Base-by-base conservation (phyloP, 1,140 invertebrate genomes). In the Subanguina moxae region DNA sequence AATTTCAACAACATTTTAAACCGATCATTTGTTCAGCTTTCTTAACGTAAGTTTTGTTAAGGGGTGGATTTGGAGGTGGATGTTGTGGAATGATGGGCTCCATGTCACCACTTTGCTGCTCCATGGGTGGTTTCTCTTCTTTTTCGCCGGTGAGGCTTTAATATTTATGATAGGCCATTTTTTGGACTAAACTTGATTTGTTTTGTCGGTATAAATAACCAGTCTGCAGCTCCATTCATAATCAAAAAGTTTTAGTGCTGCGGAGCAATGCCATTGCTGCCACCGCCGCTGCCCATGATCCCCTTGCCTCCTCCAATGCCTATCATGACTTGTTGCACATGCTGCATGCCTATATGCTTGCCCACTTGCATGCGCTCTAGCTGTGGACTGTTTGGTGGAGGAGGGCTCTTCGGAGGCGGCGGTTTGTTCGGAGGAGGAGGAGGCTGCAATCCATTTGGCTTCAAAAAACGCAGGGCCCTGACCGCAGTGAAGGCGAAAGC, bases 201-300 rank as follows among this genome's bases (percentile, higher is more conserved):
- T n/a, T n/a, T n/a, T n/a, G n/a, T n/a, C n/a, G n/a, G n/a, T n/a
- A n/a, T n/a, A n/a, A n/a, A n/a, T n/a, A n/a, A n/a, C n/a, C n/a
- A n/a, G n/a, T n/a, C n/a, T n/a, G n/a, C n/a, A n/a, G n/a, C n/a
- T n/a, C n/a, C n/a, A n/a, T n/a, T n/a, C n/a, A n/a, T n/a, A n/a
- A n/a, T n/a, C n/a, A n/a, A n/a, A n/a, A n/a, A n/a, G n/a, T 64
- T 64, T 59, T 56, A 67, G 65, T 67, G 65, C 27, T 67, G 65
- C 57, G 65, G 45, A 32, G 45, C 42, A 11, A 19, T 68, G 43
- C 48, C 64, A 21, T 19, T 69, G 23, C 15, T 69, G 15, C 27
- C 64, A 11, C 67, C 67, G 17, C 67, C 65, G 43, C 48, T 68
- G 64, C 66, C 66, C 11, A n/a, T 68, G 17, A 27, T 65, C 67